Evolutionary conservation across 2,888 invertebrate species (phyloP), one percentile per base, ranked within the genome.

Genomic region (Choristoneura rosaceana): DNA sequence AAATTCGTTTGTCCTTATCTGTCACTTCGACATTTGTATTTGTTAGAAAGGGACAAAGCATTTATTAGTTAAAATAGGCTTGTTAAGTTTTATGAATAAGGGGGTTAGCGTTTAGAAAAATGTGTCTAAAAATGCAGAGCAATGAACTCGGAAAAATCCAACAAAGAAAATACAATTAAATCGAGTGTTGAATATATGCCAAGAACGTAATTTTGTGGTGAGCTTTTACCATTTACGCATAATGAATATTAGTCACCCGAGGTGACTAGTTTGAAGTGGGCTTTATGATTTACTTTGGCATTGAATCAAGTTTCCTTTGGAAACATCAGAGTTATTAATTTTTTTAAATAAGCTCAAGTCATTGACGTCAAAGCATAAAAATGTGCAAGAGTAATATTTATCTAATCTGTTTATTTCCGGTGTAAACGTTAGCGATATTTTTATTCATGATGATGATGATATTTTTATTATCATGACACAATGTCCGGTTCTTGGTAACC

Each of bases 231-330:
- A 55, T 25, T 61, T 17, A 43, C 61, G 14, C 61, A 61, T 8
- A 7, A 9, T 14, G 25, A 25, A 43, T 17, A 14, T 61, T 61
- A 61, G 61, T 61, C 61, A 61, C 52, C 52, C 17, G 15, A 52
- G 52, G 17, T 17, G 47, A 47, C 47, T 47, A n/a, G n/a, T 4
- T 47, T 47, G 10, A 47, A 38, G 38, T 38, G 14, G 12, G 43
- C 9, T 52, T 52, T 52, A n/a, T 52, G 17, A n/a, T 52, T 15
- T 9, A 52, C 47, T 5, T n/a, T 47, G 47, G 5, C 47, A 4
- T 4, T n/a, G n/a, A 47, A 47, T 47, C 47, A 43, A 4, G 47
- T n/a, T n/a, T 47, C 47, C 3, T 43, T 14, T 5, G 47, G 14
- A 47, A 47, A n/a, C 47, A 3, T 14, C 47, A 4, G 1, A 12